Evolutionary conservation across 2,113 vertebrate genomes (phyloP).

Genomic region (Neogale vison): DNA sequence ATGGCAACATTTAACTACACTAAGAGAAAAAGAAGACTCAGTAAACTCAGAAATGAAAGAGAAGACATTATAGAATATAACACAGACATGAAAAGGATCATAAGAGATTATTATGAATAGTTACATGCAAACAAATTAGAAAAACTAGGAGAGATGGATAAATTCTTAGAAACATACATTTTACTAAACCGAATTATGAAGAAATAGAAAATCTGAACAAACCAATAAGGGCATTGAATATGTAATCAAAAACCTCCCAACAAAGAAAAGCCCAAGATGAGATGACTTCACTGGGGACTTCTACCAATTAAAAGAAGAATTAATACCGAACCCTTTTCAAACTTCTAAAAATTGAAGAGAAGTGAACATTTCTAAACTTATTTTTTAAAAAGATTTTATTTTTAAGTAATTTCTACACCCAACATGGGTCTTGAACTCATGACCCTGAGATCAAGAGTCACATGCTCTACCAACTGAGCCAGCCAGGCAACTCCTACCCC

Average conservation of each 20-base stretch:
- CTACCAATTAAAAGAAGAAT: neutral
- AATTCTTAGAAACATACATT: neutral
- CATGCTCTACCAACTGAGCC: neutral
- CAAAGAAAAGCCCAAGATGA: neutral
- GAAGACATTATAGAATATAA: neutral
- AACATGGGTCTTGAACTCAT: neutral
- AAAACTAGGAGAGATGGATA: neutral
- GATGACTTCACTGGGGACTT: neutral
- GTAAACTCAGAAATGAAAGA: neutral
- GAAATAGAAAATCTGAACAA: neutral
- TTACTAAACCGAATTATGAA: neutral
- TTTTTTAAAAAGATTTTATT: neutral
- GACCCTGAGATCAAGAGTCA: neutral
- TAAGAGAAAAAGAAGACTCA: neutral
- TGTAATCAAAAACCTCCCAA: neutral
- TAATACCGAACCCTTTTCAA: neutral
- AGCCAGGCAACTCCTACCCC: neutral
- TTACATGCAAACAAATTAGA: neutral
- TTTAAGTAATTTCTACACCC: neutral
- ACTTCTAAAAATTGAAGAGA: neutral
- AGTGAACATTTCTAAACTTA: neutral
- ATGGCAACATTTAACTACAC: neutral
- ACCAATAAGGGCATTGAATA: neutral
- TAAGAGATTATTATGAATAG: neutral
- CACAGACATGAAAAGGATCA: neutral